Percentiles rank a stretch among this genome's conserved stretches.
Conservation (phyloP, 2,888 invertebrate species). For the Blastobasis adustella region DNA sequence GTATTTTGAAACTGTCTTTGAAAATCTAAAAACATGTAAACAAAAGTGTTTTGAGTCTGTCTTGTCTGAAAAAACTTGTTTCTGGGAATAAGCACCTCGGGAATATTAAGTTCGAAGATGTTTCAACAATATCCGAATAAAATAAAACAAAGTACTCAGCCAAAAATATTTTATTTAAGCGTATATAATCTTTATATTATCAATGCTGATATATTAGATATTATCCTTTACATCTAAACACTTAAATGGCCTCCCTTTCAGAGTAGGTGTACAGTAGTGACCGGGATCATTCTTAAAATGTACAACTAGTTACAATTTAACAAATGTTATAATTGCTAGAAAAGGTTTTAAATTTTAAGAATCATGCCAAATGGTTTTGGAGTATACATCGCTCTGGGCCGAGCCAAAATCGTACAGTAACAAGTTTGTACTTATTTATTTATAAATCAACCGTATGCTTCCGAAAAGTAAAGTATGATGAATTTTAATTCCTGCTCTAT, state of each 20-base stretch:
- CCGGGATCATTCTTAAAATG: conserved; percentile 39
- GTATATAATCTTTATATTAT: conserved; percentile 74
- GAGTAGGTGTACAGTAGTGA: conserved; percentile 43
- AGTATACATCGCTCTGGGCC: conserved; percentile 51
- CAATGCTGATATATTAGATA: conserved; percentile 68
- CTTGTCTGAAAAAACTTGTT: too few relatives aligned
- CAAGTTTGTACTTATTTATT: conserved; percentile 59
- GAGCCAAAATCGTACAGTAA: conserved; percentile 47
- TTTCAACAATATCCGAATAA: neutral
- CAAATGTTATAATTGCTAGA: conserved; percentile 12
- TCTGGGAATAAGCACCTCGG: too few relatives aligned
- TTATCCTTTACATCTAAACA: conserved; percentile 68
- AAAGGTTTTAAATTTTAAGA: conserved; percentile 40
- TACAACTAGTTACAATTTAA: conserved; percentile 27
- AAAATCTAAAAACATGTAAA: too few relatives aligned
- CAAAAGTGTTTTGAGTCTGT: too few relatives aligned
- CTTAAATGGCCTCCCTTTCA: conserved; percentile 60
- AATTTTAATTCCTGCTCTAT: too few relatives aligned
- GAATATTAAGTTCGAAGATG: too few relatives aligned
- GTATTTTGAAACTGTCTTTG: too few relatives aligned
- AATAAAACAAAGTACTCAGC: conserved; percentile 62
- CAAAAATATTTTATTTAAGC: conserved; percentile 77
- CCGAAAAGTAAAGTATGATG: too few relatives aligned
- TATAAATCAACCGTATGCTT: too few relatives aligned
- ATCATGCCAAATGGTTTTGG: conserved; percentile 33